Evolutionary conservation across 2,797 vertebrate genomes (phyloP).

Genomic region (Platalea minor): DNA sequence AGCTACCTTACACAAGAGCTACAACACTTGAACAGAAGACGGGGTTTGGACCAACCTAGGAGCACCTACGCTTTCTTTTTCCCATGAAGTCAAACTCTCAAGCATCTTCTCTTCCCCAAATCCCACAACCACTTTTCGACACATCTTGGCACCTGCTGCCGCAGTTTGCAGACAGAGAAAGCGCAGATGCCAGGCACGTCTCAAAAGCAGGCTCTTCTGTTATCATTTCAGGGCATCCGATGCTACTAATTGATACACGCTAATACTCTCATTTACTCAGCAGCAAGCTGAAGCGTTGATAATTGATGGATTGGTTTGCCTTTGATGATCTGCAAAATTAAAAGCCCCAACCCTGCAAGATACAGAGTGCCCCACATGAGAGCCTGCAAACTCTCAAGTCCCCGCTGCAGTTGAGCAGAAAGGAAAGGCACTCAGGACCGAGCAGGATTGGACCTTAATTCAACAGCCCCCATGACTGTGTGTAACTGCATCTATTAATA

Average conservation of each 20-base stretch:
- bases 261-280: constrained; percentile 50
- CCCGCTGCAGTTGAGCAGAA: neutral
- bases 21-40: neutral
- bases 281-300: constrained; percentile 57
- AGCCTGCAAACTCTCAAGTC: neutral
- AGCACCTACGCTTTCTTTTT: neutral
- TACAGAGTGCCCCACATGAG: neutral
- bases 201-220: neutral
- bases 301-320: constrained; percentile 67
- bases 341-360: constrained; percentile 20
- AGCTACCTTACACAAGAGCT: neutral
- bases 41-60: neutral
- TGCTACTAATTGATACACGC: constrained; percentile 50
- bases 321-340: constrained; percentile 68
- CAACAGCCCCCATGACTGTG: neutral
- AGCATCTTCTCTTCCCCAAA: neutral
- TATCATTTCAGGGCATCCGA: constrained; percentile 32
- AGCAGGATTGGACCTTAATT: constrained; percentile 33
- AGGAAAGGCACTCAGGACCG: neutral
- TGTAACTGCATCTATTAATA: constrained; percentile 46
- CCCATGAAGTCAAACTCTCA: accelerated
- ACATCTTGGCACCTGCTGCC: neutral
- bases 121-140: neutral
- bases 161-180: neutral
- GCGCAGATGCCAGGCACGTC: neutral